Conservation (phyloP, 2,888 invertebrate genomes). For the Acanthococcus lagerstroemiae region DNA sequence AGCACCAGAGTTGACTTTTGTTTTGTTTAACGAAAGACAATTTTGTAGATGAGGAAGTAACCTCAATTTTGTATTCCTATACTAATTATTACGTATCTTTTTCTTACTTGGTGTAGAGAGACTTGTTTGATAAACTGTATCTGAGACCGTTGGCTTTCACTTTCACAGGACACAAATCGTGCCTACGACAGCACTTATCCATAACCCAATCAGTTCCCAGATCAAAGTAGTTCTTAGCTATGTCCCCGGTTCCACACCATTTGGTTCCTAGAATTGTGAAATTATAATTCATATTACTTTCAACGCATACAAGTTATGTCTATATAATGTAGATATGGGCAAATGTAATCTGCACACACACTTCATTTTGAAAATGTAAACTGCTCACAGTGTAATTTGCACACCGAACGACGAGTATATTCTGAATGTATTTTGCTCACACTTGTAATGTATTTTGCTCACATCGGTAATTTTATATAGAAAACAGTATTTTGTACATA, state of each 20-base stretch:
- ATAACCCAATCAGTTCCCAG: constrained; percentile 61
- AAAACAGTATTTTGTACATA: too few species aligned
- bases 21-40: too few species aligned
- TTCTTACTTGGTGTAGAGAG: constrained; percentile 65
- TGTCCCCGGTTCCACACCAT: constrained; percentile 87
- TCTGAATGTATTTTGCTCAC: too few species aligned
- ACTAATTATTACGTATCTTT: background rate
- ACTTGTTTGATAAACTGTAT: constrained; percentile 75
- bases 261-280: constrained; percentile 61
- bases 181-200: constrained; percentile 76
- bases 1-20: too few species aligned
- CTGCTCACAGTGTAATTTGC: too few species aligned
- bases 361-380: too few species aligned
- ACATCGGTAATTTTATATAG: too few species aligned
- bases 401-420: too few species aligned
- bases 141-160: constrained; percentile 56
- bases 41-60: too few species aligned
- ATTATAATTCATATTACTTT: background rate
- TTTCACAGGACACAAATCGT: constrained; percentile 83
- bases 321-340: too few species aligned
- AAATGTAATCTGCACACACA: too few species aligned
- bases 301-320: background rate
- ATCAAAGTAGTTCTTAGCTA: constrained; percentile 73
- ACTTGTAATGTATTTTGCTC: too few species aligned
- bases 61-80: background rate